A percentile compares a stretch with the other conserved stretches of the same genome.
phyloP scores from a whole-genome alignment of 1,140 invertebrate genomes.

The Agrilus planipennis region DNA sequence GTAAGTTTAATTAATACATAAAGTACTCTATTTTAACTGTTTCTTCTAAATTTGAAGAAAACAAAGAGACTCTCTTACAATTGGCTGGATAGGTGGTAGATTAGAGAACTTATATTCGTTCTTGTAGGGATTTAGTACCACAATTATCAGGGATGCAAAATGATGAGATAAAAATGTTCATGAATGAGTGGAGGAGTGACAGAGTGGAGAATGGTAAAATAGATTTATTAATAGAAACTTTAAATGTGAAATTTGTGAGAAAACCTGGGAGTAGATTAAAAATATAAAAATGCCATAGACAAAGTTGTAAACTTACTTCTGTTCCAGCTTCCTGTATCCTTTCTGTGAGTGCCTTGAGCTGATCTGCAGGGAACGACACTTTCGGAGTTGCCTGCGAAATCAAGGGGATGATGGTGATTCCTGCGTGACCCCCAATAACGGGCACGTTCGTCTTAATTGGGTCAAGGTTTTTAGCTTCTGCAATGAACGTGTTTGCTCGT shows the following conservation, averaged over 20 bases:
- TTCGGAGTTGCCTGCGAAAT: slow-evolving; percentile 83
- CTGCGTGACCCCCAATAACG: slow-evolving; percentile 97
- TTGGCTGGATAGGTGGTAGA: no score
- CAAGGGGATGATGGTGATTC: slow-evolving; percentile 93
- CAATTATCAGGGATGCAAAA: no score
- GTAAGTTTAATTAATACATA: no score
- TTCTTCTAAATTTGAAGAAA: no score
- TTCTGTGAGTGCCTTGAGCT: slow-evolving; percentile 59
- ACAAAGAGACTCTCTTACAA: no score
- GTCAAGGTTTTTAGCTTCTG: slow-evolving; percentile 68
- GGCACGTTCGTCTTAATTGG: slow-evolving; percentile 75
- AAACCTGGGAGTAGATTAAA: background rate
- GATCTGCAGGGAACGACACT: slow-evolving; percentile 56
- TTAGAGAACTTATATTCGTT: no score
- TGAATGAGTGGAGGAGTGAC: no score
- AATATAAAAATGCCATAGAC: background rate
- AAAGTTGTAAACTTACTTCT: slow-evolving; percentile 47
- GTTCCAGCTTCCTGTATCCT: slow-evolving; percentile 96
- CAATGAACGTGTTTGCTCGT: slow-evolving; percentile 88
- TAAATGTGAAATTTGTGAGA: background rate
- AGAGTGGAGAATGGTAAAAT: no score
- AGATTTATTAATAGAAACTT: no score
- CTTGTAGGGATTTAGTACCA: no score
- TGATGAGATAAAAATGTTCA: no score
- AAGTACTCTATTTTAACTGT: no score